These are phyloP conservation scores for Cepaea nemoralis DNA, from an alignment of 1,140 invertebrate species.

Conservation along the genomic window DNA sequence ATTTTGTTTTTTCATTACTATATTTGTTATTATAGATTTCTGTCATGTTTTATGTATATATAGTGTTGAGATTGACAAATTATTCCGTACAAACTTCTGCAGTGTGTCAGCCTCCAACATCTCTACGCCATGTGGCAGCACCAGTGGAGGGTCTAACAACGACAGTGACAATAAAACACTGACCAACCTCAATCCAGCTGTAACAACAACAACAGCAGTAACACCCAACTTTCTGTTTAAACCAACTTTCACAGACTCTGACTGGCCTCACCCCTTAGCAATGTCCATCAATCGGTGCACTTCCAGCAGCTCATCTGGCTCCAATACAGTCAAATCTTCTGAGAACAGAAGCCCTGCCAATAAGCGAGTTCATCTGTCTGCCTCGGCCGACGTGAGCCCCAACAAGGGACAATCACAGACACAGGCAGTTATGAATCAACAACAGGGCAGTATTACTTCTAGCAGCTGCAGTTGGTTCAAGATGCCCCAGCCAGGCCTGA, in stretches of 20 bases:
- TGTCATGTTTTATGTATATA: no score
- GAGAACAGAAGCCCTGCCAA: slow-evolving; percentile 62
- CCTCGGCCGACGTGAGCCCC: slow-evolving; percentile 56
- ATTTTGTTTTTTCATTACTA: no score
- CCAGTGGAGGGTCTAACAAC: slow-evolving; percentile 44
- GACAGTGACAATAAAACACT: slow-evolving; percentile 33
- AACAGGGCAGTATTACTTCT: background rate
- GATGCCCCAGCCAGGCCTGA: slow-evolving; percentile 56
- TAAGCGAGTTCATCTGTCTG: slow-evolving; percentile 61
- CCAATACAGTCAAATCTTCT: slow-evolving; percentile 46
- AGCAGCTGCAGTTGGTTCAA: slow-evolving; percentile 54
- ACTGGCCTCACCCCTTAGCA: slow-evolving; percentile 40
- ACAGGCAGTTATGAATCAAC: background rate
- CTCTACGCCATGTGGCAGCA: slow-evolving; percentile 45
- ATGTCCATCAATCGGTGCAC: slow-evolving; percentile 37
- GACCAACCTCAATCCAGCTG: slow-evolving; percentile 15
- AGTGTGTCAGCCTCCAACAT: slow-evolving; percentile 43
- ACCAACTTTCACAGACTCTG: slow-evolving; percentile 34
- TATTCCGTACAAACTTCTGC: background rate
- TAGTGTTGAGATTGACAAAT: no score
- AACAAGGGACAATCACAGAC: slow-evolving; percentile 49
- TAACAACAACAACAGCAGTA: slow-evolving; percentile 26
- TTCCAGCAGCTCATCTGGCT: slow-evolving; percentile 33
- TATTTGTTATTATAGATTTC: no score
- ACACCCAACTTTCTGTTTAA: slow-evolving; percentile 38